Percentiles rank a stretch among this genome's conserved stretches.
Conservation (phyloP, 2,888 invertebrate genomes). For the Tyria jacobaeae region DNA sequence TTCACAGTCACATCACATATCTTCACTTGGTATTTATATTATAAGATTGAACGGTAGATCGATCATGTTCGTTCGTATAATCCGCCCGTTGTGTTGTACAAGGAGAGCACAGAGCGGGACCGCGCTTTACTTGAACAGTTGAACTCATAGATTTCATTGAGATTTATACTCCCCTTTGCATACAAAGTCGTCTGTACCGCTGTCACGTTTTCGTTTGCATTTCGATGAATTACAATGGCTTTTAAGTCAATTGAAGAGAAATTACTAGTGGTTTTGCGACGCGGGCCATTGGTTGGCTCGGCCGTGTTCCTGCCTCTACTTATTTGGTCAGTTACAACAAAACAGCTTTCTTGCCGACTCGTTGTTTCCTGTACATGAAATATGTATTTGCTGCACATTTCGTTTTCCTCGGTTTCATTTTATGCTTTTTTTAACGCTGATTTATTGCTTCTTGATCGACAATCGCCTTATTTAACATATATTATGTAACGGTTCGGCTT, state of each 20-base stretch:
- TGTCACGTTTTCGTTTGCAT: conserved; percentile 57
- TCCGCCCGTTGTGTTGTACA: conserved; percentile 24
- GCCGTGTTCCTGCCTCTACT: conserved; percentile 44
- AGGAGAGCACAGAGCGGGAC: conserved; percentile 56
- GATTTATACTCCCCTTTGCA: conserved; percentile 53
- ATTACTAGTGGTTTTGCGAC: conserved; percentile 37
- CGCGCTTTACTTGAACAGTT: conserved; percentile 31
- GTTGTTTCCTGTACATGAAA: conserved; percentile 48
- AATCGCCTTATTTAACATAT: conserved; percentile 14
- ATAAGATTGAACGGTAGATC: conserved; percentile 52
- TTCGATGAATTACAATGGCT: conserved; percentile 49
- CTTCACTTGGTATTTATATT: conserved; percentile 38
- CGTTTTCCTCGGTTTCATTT: conserved; percentile 44
- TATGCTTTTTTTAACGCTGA: not conserved
- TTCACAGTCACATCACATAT: conserved; percentile 12
- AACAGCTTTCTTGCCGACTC: conserved; percentile 53
- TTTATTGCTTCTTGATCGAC: not conserved
- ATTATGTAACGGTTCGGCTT: conserved; percentile 6
- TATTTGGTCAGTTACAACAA: conserved; percentile 51
- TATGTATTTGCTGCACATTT: conserved; percentile 47
- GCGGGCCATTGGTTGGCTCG: conserved; percentile 41
- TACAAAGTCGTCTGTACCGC: conserved; percentile 45
- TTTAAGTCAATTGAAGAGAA: conserved; percentile 43
- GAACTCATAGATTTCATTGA: conserved; percentile 41
- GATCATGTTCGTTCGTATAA: conserved; percentile 43